Conservation (phyloP, 2,888 invertebrate genomes). For the Synanthedon vespiformis region DNA sequence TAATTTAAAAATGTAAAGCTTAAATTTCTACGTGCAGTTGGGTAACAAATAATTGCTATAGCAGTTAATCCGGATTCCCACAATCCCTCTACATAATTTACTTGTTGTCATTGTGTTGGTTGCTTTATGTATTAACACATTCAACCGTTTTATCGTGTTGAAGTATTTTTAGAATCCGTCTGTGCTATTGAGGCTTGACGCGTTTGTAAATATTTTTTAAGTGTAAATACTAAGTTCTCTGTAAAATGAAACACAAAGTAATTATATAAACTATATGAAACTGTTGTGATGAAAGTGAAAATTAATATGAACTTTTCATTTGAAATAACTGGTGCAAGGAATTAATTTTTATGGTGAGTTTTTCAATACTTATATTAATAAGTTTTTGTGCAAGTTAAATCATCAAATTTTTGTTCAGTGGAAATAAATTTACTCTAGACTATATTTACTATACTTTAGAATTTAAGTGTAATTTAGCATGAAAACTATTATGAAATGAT, state of each 20-base stretch:
- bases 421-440: too few species aligned
- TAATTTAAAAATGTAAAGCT: too few species aligned
- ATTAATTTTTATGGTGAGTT: constrained; percentile 54
- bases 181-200: constrained; percentile 48
- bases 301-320: neutral
- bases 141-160: constrained; percentile 60
- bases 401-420: neutral
- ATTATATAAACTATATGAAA: neutral
- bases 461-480: too few species aligned
- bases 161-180: constrained; percentile 62
- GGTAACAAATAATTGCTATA: constrained; percentile 12
- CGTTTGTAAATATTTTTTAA: constrained; percentile 46
- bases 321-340: constrained; percentile 11
- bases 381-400: neutral
- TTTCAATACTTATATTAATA: neutral
- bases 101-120: constrained; percentile 49
- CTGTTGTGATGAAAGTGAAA: neutral
- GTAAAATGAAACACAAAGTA: constrained; percentile 6
- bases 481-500: too few species aligned
- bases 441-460: too few species aligned
- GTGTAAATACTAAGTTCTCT: constrained; percentile 11
- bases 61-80: constrained; percentile 49
- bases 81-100: constrained; percentile 28
- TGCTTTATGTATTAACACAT: constrained; percentile 46
- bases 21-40: too few species aligned